Percentiles rank a stretch among this genome's conserved stretches.
Conservation (phyloP, 64 coral and sea anemone genomes). For the Montipora foliosa region DNA sequence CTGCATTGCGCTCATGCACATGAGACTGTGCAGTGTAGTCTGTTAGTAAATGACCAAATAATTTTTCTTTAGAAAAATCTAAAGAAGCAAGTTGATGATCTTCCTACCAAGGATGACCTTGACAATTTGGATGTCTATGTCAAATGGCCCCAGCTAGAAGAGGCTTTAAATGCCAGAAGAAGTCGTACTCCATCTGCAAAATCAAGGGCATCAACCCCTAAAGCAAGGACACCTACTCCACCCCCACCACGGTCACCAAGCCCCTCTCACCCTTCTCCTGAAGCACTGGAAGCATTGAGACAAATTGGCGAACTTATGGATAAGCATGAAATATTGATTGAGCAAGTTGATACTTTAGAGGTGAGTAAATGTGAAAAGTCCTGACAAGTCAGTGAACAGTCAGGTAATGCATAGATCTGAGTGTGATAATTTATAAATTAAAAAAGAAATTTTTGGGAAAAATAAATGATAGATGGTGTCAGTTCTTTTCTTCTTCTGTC, state of each 20-base stretch:
- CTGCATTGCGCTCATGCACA: not conserved
- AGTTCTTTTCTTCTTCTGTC: too few relatives aligned
- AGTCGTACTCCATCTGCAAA: conserved; percentile 55
- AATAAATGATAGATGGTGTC: too few relatives aligned
- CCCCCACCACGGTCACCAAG: conserved; percentile 74
- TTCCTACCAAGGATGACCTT: conserved; percentile 88
- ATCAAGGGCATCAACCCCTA: conserved; percentile 66
- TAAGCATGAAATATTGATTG: conserved; percentile 70
- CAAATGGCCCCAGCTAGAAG: conserved; percentile 94
- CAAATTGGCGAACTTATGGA: conserved; percentile 92
- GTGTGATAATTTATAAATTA: too few relatives aligned
- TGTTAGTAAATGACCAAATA: not conserved
- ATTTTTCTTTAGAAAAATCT: conserved; percentile 71
- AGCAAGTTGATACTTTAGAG: conserved; percentile 79
- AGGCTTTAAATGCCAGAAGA: conserved; percentile 79
- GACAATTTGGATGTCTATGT: conserved; percentile 88
- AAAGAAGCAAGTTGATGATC: conserved; percentile 74
- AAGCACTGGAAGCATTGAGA: conserved; percentile 83
- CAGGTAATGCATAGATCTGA: too few relatives aligned
- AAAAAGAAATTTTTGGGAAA: too few relatives aligned
- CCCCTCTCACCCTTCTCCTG: conserved; percentile 70
- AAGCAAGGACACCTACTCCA: conserved; percentile 66
- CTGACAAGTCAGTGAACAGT: too few relatives aligned
- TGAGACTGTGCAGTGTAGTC: not conserved
- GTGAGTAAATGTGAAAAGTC: not conserved